A percentile compares a stretch with the other conserved stretches of the same genome.
Evolutionary conservation across 2,888 invertebrate genomes (phyloP).

Genomic region (Epistrophella euchroma): DNA sequence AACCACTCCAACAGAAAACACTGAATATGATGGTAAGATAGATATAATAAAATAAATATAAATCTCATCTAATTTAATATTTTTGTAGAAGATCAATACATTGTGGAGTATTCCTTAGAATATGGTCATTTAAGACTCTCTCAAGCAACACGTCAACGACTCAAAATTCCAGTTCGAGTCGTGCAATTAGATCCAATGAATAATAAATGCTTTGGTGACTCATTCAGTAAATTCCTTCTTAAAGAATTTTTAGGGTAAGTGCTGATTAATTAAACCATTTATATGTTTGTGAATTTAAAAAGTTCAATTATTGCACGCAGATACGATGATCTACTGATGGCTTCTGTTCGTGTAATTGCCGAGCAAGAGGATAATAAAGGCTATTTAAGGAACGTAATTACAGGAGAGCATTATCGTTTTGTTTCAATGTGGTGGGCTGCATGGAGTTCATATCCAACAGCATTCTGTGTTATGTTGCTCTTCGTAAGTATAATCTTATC

Average conservation of each 20-base stretch:
- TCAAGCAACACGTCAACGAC: constrained; percentile 91
- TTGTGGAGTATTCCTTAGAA: constrained; percentile 98
- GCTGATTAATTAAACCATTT: background rate
- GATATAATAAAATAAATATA: background rate
- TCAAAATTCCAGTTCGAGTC: constrained; percentile 96
- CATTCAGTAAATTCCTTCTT: constrained; percentile 94
- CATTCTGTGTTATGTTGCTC: constrained; percentile 98
- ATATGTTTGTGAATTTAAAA: background rate
- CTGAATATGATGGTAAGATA: constrained; percentile 72
- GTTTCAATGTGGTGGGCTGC: constrained; percentile 99
- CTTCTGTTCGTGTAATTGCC: constrained; percentile 96
- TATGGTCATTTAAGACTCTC: constrained; percentile 97
- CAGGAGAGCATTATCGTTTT: constrained; percentile 99
- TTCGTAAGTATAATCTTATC: constrained; percentile 93
- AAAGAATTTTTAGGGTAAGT: constrained; percentile 93
- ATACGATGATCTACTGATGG: constrained; percentile 98
- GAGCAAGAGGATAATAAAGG: constrained; percentile 99
- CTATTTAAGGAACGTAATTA: constrained; percentile 97
- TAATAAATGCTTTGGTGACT: constrained; percentile 97
- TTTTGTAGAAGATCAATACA: constrained; percentile 93
- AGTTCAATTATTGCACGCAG: constrained; percentile 74
- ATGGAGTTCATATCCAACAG: constrained; percentile 96
- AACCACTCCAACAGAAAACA: constrained; percentile 25
- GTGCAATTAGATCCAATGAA: constrained; percentile 93
- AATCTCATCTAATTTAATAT: constrained; percentile 63